These are phyloP conservation scores for Dromas ardeola DNA, from an alignment of 2,113 vertebrate species.

Conservation along the genomic window DNA sequence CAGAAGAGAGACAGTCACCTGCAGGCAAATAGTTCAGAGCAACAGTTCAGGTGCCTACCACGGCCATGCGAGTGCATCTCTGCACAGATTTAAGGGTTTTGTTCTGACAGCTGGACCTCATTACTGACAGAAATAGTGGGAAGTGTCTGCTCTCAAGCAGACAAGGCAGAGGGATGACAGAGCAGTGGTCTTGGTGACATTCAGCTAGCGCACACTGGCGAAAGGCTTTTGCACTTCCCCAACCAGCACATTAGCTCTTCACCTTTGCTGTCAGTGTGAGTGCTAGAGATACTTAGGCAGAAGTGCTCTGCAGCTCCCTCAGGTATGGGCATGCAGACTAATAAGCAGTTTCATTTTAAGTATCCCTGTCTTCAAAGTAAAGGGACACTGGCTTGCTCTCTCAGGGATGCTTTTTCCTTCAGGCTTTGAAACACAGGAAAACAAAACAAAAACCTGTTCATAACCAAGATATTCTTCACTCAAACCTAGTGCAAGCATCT, in stretches of 20 bases:
- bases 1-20: neutral
- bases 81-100: neutral
- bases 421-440: neutral
- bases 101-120: constrained; percentile 1
- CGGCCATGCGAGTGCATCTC: neutral
- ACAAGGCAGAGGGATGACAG: neutral
- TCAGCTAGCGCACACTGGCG: neutral
- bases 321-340: neutral
- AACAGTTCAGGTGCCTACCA: neutral
- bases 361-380: neutral
- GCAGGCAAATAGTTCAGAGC: neutral
- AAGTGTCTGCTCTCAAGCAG: neutral
- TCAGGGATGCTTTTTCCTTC: neutral
- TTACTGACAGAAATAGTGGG: neutral
- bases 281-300: neutral
- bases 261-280: neutral
- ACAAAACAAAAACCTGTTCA: neutral
- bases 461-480: neutral
- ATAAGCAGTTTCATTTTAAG: neutral
- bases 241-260: neutral
- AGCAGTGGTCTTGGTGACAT: neutral
- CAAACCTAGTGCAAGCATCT: neutral
- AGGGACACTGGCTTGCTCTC: neutral
- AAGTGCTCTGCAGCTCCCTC: neutral
- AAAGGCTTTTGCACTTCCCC: neutral